Base-by-base conservation (phyloP, 2,113 vertebrate genomes). In the Oncorhynchus gorbuscha region DNA sequence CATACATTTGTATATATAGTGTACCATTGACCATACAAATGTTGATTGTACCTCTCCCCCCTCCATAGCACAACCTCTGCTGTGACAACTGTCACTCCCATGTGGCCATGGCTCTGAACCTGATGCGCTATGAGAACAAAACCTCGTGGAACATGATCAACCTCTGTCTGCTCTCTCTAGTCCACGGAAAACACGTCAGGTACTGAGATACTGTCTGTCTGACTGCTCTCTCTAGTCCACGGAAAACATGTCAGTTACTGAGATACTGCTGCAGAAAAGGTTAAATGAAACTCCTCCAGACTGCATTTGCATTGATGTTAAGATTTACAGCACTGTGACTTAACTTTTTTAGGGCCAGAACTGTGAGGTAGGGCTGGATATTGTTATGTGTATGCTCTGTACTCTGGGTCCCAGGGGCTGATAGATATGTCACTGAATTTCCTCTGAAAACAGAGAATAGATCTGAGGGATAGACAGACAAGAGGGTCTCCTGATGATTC, bases 81-180 rank as follows among this genome's bases (percentile, higher is more conserved):
- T 99, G 98, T 80, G 97, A 99, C 89, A 99, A 99, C 89, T 99
- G 98, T 91, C 98, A 99, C 89, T 99, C 98, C 0, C 97, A 99
- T 0, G 98, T 99, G 11, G 97, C 98, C 22, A 92, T 99, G 95
- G 97, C 97, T 49, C 94, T 99, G 90, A 99, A 99, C 82, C 86
- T 99, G 88, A 99, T 99, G 98, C 93, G 89, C 3, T 99, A 99
- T 0, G 96, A 96, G 76, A 97, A 98, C 91, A 97, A 95, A 91
- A 96, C 94, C 74, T 96, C 93, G 1, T 99, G 98, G 98, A 99
- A 98, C 91, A 99, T 99, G 98, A 92, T 99, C 87, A 97, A 96
- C 0, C 95, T 99, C 75, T 98, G 97, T 89, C 92, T 96, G 81
- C 93, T 16, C 49, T 51, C 26, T 3, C 26, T 28, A 28, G 26